Percentiles rank a stretch among this genome's conserved stretches.
Evolutionary conservation across 2,888 invertebrate species (phyloP).

Genomic region (Dendrolimus pini): DNA sequence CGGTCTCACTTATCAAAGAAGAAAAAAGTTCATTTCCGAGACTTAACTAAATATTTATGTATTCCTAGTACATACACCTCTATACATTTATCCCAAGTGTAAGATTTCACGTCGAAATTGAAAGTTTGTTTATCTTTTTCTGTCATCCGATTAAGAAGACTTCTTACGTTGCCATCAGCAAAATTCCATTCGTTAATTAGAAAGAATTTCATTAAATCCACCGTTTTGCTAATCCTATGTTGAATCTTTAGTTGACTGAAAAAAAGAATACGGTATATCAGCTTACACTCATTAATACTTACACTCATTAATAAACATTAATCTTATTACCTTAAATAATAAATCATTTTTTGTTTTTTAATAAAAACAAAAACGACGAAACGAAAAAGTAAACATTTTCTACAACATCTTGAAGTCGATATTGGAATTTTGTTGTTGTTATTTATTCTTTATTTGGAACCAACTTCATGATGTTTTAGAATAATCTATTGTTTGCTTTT

Average conservation of each 20-base stretch:
- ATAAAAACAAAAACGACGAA: no score
- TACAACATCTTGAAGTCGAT: no score
- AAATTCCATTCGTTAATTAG: constrained; percentile 21
- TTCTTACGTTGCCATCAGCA: constrained; percentile 18
- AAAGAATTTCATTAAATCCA: constrained; percentile 16
- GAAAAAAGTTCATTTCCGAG: background rate
- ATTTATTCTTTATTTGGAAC: no score
- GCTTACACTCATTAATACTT: no score
- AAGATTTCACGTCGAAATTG: constrained; percentile 20
- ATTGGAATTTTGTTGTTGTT: no score
- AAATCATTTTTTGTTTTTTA: background rate
- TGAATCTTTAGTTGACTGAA: constrained; percentile 32
- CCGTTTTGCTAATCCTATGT: constrained; percentile 13
- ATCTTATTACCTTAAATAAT: no score
- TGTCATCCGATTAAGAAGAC: constrained; percentile 12
- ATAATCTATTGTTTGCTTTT: no score
- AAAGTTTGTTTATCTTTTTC: constrained; percentile 18
- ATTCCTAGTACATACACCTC: constrained; percentile 19
- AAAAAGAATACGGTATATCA: constrained; percentile 4
- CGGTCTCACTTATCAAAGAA: no score
- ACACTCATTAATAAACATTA: no score
- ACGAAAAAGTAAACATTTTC: no score
- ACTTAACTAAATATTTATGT: constrained; percentile 15
- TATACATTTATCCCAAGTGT: constrained; percentile 22
- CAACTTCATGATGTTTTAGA: no score